Base-by-base conservation (phyloP, 1,140 invertebrate species). In the Pissodes strobi region DNA sequence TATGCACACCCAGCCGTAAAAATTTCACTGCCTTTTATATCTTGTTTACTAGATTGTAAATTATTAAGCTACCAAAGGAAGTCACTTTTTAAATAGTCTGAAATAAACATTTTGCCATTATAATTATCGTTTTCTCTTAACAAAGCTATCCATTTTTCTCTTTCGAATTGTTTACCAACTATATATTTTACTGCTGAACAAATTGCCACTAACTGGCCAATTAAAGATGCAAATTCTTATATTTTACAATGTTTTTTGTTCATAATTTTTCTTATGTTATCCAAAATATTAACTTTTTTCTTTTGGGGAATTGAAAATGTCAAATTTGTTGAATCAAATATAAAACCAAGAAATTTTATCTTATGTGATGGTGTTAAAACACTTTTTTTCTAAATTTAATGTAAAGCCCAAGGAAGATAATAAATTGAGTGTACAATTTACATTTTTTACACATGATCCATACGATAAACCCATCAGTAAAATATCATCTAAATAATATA, bases 401-500 rank as follows among this genome's bases (percentile, higher is more conserved):
- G 55, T 10, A 39, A 66, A 66, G 12, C 58, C 58, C 19, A 66
- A 41, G 1, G 19, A 22, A n/a, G 41, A 1, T 53, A 66, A 55
- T 10, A 62, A 19, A 1, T 15, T 21, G 1, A 46, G 10, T 25
- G 45, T 37, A 21, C 6, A 9, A 12, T 8, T 21, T 12, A 23
- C 30, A 49, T 59, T 48, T 22, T 48, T 43, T 43, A n/a, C 15
- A 49, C 39, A 37, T 17, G 2, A n/a, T 23, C 48, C 8, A 38
- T 9, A 53, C 2, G 59, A 51, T 27, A 66, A 25, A 8, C 59
- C 66, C n/a, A 75, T 55, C 9, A 74, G 46, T 2, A 74, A 52
- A 43, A 73, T 61, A 46, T 75, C 73, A 58, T 75, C 72, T 37
- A 75, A 52, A 59, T 74, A 76, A 15, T 68, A 59, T 6, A 76